Evolutionary conservation across 1,140 invertebrate genomes (phyloP).

Genomic region (Drosophila teissieri): DNA sequence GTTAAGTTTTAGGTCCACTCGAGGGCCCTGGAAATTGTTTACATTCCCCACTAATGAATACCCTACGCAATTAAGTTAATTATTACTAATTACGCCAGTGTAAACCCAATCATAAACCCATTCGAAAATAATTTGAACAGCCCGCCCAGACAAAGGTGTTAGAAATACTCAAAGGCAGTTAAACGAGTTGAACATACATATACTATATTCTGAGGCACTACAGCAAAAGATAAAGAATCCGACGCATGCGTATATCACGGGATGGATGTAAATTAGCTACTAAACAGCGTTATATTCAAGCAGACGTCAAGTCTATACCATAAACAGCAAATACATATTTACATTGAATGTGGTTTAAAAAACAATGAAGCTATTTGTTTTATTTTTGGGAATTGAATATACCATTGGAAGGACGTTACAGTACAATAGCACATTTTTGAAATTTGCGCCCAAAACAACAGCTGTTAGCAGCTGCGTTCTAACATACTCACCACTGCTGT

Average conservation of each 20-base stretch:
- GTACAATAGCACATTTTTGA: background rate
- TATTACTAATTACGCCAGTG: slow-evolving; percentile 39
- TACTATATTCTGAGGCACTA: slow-evolving; percentile 50
- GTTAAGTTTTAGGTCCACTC: slow-evolving; percentile 66
- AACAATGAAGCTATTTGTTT: slow-evolving; percentile 29
- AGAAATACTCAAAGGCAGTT: slow-evolving; percentile 53
- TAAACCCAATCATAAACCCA: slow-evolving; percentile 52
- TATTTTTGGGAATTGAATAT: background rate
- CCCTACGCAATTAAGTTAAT: slow-evolving; percentile 72
- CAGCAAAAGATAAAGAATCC: slow-evolving; percentile 56
- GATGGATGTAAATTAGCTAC: slow-evolving; percentile 56
- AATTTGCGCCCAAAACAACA: background rate
- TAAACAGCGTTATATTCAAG: slow-evolving; percentile 71
- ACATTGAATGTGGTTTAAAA: slow-evolving; percentile 81
- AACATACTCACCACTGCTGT: background rate
- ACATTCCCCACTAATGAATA: slow-evolving; percentile 65
- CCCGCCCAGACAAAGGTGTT: slow-evolving; percentile 14
- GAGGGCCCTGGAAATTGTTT: slow-evolving; percentile 66
- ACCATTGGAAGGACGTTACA: background rate
- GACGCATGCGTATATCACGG: slow-evolving; percentile 50
- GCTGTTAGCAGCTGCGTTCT: too few species aligned
- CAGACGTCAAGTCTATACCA: slow-evolving; percentile 67
- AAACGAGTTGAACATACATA: slow-evolving; percentile 13
- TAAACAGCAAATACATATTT: slow-evolving; percentile 81
- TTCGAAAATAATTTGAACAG: slow-evolving; percentile 19